Evolutionary conservation across 2,113 vertebrate species (phyloP), one percentile per base, ranked within the genome.

Genomic region (Pipra filicauda): DNA sequence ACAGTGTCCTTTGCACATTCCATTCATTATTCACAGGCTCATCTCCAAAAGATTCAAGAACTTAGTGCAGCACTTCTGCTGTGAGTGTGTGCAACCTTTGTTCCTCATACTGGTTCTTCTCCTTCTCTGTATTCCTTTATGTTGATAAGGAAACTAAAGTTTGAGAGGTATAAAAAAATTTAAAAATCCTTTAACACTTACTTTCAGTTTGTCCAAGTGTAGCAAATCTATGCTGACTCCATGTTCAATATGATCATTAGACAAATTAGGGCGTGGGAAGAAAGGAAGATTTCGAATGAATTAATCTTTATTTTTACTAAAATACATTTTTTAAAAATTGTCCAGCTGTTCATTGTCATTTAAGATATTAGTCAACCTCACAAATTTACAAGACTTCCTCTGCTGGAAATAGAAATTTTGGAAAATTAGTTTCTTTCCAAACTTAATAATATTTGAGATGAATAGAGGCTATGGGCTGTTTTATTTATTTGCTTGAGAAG

Each of bases 11-110:
- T 95, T 91, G 85, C 85, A 28, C 59, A 28, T 82, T 89, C 26
- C 88, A 43, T 94, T 96, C 69, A 4, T 94, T 96, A 80, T 80
- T 97, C 87, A 64, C 35, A 15, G 93, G 91, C 62, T 97, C 82
- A 92, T 74, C 93, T 93, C 94, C 86, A 77, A 88, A 95, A 93
- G 71, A 81, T 88, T 94, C 70, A 72, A 81, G 79, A 79, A 95
- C 89, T 49, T 49, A 72, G 59, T 64, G 87, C 84, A 88, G 59
- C 66, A 88, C 22, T 91, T 35, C 73, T 75, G 8, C 41, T 72
- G 5, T 80, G 87, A 93, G 92, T 88, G 44, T 44, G 78, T 61
- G 62, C 71, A 95, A 64, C 12, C 27, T 84, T 80, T 75, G 49
- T 35, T 39, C 19, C 18, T 71, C 14, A 1, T 58, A 61, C 19